Evolutionary conservation across 2,888 invertebrate genomes (phyloP), one percentile per base, ranked within the genome.

Genomic region (Cheilosia pagana): DNA sequence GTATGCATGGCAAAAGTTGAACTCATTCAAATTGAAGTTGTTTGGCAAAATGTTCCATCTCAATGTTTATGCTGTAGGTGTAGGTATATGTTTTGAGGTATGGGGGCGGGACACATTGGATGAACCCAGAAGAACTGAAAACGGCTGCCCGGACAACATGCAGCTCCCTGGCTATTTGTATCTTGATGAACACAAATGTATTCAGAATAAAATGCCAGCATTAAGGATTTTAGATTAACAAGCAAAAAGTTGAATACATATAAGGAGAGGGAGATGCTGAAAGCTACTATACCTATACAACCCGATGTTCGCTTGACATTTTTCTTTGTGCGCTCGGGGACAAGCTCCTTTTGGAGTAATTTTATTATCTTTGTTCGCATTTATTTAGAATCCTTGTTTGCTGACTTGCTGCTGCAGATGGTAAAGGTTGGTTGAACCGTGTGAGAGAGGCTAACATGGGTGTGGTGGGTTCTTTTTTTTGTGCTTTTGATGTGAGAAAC

Each of bases 161-260:
- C 45, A 74, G 72, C 31, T 62, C 43, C 53, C 28, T 63, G 45
- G 53, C 31, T 31, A 63, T 55, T 53, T 53, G 62, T 62, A 16
- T 55, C 28, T 31, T 63, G 55, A 23, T 31, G 28, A 62, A 62
- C 52, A 43, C 21, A 72, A 72, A 48, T 39, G 67, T 48, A 52
- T 76, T 76, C 67, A 67, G 31, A 74, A 57, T 65, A 74, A 74
- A 74, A 63, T 65, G 48, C 23, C 39, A 57, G 45, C 48, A 63
- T 65, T 57, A 57, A 76, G 76, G 67, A 76, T 52, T 68, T 67
- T 59, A 52, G 67, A 43, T 76, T 76, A 76, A 76, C 65, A 52
- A 76, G 67, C 67, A 76, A 75, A 75, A 75, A 75, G 62, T 74
- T 55, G 63, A 53, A 48, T 74, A 74, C 50, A 50, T 35, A 35